These are phyloP conservation scores for Argyrosomus regius DNA, from an alignment of 2,797 vertebrate genomes.

Conservation along the genomic window DNA sequence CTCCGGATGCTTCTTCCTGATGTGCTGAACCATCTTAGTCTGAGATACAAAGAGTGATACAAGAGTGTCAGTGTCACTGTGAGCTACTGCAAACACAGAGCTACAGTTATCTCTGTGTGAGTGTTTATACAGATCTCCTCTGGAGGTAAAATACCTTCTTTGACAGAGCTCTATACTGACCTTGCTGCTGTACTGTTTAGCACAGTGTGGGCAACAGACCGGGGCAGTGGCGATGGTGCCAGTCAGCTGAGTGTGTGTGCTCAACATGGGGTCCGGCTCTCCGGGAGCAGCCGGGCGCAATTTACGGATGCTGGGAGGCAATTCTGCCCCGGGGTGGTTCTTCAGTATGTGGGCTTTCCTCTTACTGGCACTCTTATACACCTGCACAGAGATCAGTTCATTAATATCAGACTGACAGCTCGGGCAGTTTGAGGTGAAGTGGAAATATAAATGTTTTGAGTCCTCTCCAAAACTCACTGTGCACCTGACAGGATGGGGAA, in stretches of 20 bases:
- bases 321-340: slow-evolving; percentile 96
- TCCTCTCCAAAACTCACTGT: neutral
- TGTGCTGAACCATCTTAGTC: slow-evolving; percentile 99
- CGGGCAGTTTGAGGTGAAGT: neutral
- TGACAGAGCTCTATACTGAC: slow-evolving; percentile 70
- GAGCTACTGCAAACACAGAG: neutral
- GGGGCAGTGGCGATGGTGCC: slow-evolving; percentile 97
- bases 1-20: slow-evolving; percentile 97
- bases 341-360: slow-evolving; percentile 99
- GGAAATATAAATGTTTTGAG: neutral
- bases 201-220: slow-evolving; percentile 97
- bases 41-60: slow-evolving; percentile 58
- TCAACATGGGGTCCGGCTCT: slow-evolving; percentile 98
- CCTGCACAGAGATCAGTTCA: slow-evolving; percentile 79
- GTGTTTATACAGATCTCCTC: neutral
- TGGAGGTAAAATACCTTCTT: neutral
- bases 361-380: slow-evolving; percentile 99
- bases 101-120: neutral
- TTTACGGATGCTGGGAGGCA: slow-evolving; percentile 97
- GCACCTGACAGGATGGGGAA: neutral
- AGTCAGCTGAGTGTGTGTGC: slow-evolving; percentile 97
- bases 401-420: neutral
- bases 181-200: slow-evolving; percentile 99
- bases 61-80: neutral
- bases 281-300: slow-evolving; percentile 94